Conservation (phyloP, 1,140 invertebrate species). For the Drosophila parabipectinata region DNA sequence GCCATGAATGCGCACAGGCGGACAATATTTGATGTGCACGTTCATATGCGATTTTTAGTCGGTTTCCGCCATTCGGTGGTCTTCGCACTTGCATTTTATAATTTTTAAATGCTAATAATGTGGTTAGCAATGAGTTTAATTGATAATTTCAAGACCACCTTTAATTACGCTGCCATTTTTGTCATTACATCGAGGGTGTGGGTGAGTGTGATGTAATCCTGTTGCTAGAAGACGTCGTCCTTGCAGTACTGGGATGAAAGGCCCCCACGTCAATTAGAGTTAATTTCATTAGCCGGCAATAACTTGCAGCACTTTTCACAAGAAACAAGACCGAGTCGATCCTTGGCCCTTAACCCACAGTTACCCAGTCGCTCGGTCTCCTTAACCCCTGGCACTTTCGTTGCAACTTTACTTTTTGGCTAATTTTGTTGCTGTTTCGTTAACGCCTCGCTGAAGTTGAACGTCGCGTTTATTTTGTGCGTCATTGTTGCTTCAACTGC, state of each 20-base stretch:
- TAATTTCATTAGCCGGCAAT: conserved; percentile 80
- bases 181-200: background rate
- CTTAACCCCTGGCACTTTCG: conserved; percentile 15
- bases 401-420: conserved; percentile 69
- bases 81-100: background rate
- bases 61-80: conserved; percentile 42
- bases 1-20: background rate
- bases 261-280: conserved; percentile 75
- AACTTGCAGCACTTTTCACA: conserved; percentile 73
- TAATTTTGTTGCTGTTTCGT: conserved; percentile 78
- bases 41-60: conserved; percentile 55
- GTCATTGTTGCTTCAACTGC: conserved; percentile 42
- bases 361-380: too few relatives aligned
- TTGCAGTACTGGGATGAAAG: conserved; percentile 9
- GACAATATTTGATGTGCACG: conserved; percentile 31
- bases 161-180: background rate
- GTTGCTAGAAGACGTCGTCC: background rate
- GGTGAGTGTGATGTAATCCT: background rate
- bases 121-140: conserved; percentile 17
- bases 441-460: conserved; percentile 72
- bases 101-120: conserved; percentile 41
- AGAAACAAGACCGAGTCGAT: conserved; percentile 43
- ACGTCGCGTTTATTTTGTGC: conserved; percentile 72
- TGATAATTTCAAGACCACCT: conserved; percentile 3
- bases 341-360: background rate